Evolutionary conservation across 2,113 vertebrate species (phyloP).

Genomic region (Seriola rivoliana): DNA sequence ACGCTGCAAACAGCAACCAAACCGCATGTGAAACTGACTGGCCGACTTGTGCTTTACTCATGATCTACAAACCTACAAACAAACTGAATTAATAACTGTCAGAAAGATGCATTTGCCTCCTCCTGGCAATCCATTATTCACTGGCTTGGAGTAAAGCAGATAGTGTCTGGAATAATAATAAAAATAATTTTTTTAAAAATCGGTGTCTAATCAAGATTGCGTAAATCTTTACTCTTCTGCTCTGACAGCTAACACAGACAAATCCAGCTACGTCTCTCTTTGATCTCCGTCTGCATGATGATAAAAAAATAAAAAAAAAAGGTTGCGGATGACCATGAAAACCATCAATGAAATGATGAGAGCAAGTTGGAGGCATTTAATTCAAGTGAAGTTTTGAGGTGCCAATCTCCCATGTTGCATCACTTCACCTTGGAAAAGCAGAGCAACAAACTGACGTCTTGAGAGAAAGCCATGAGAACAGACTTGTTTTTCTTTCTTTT

Average conservation of each 20-base stretch:
- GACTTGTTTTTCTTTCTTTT: background rate
- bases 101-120: slow-evolving; percentile 28
- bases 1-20: background rate
- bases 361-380: slow-evolving; percentile 25
- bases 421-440: slow-evolving; percentile 22
- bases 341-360: slow-evolving; percentile 23
- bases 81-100: slow-evolving; percentile 44
- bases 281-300: slow-evolving; percentile 42
- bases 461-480: slow-evolving; percentile 5
- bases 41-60: background rate
- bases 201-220: slow-evolving; percentile 48
- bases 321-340: slow-evolving; percentile 45
- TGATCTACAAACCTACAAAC: slow-evolving; percentile 28
- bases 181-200: slow-evolving; percentile 1
- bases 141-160: slow-evolving; percentile 28
- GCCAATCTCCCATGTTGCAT: slow-evolving; percentile 46
- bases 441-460: slow-evolving; percentile 12
- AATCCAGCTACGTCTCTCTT: slow-evolving; percentile 36
- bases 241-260: slow-evolving; percentile 54
- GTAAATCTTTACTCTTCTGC: slow-evolving; percentile 58
- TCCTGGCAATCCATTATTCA: slow-evolving; percentile 59
- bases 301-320: slow-evolving; percentile 34
- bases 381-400: slow-evolving; percentile 37
- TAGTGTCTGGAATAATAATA: slow-evolving; percentile 57
- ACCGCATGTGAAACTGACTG: background rate